Conservation (phyloP, 1,140 invertebrate species). For the Bombus cullumanus region DNA sequence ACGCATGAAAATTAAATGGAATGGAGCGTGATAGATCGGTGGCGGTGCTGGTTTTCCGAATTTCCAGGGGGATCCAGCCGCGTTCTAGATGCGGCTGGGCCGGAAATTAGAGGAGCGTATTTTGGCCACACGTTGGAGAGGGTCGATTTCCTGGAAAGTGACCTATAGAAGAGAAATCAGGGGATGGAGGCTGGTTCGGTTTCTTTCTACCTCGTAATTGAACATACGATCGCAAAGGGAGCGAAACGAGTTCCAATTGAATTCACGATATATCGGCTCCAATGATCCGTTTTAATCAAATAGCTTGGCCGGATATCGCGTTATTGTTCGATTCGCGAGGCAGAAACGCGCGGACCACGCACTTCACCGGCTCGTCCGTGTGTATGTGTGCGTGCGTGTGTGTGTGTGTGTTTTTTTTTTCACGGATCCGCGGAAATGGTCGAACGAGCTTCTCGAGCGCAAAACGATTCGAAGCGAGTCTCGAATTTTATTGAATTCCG, state of each 20-base stretch:
- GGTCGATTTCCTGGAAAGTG: constrained; percentile 31
- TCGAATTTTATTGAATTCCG: neutral
- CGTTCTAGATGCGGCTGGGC: neutral
- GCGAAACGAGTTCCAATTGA: constrained; percentile 39
- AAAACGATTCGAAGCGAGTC: neutral
- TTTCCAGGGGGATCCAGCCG: neutral
- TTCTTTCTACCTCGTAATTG: constrained; percentile 47
- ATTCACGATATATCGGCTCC: constrained; percentile 39
- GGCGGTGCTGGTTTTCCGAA: neutral
- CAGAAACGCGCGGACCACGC: constrained; percentile 5
- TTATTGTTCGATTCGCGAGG: constrained; percentile 26
- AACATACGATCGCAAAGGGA: constrained; percentile 23
- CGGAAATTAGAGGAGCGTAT: constrained; percentile 44
- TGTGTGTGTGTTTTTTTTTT: neutral
- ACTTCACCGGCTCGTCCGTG: neutral
- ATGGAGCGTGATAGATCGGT: neutral
- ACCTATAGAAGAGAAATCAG: neutral
- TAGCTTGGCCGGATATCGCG: constrained; percentile 5
- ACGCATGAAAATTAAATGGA: neutral
- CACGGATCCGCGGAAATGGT: neutral
- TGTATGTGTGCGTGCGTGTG: neutral
- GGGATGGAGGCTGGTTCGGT: neutral
- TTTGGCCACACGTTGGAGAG: constrained; percentile 1
- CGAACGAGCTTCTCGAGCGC: constrained; percentile 8
- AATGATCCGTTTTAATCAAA: constrained; percentile 34